phyloP scores from a whole-genome alignment of 2,888 invertebrate genomes.

The Troides oblongomaculatus region DNA sequence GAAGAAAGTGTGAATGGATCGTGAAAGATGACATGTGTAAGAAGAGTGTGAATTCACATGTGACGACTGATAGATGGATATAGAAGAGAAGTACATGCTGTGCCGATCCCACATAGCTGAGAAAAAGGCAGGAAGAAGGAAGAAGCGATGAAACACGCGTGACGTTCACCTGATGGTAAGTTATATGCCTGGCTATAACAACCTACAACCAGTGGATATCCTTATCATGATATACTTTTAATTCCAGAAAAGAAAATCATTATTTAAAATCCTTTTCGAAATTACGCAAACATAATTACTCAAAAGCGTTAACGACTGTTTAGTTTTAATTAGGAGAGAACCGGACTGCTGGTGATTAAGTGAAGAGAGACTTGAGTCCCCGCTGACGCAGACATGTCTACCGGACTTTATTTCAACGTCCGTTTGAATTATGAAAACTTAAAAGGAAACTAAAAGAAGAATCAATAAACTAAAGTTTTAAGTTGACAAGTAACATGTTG shows the following conservation, averaged over 20 bases:
- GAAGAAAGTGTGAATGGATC: no score
- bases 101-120: no score
- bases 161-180: no score
- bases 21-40: no score
- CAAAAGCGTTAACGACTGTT: constrained; percentile 36
- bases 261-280: constrained; percentile 11
- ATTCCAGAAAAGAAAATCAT: background rate
- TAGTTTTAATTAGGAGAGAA: constrained; percentile 40
- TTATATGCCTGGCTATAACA: no score
- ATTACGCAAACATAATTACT: constrained; percentile 28
- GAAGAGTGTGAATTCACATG: no score
- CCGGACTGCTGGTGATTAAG: constrained; percentile 29
- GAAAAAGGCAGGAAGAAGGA: no score
- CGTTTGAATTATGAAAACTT: background rate
- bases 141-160: no score
- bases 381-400: constrained; percentile 1
- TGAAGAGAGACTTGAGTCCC: constrained; percentile 27
- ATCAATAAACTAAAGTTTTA: background rate
- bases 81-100: no score
- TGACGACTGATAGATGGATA: no score
- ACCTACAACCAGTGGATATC: background rate
- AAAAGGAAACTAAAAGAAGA: background rate
- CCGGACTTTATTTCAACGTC: constrained; percentile 2
- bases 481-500: no score
- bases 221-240: background rate